Base-by-base conservation (phyloP, 2,888 invertebrate species). In the Leptinotarsa tumamoca region DNA sequence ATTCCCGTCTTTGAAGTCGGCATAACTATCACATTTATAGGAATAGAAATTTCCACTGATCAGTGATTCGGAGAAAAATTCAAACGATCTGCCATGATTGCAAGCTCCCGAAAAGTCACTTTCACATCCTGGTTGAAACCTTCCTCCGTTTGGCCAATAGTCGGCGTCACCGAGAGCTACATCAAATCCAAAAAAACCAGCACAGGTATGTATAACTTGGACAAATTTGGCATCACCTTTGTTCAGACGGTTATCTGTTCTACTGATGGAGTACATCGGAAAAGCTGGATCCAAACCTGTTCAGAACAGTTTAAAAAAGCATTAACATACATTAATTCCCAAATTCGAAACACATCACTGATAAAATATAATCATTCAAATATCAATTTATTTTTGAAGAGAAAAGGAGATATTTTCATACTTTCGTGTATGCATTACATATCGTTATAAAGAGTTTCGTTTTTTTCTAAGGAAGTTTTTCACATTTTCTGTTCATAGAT, bases 41-140 rank as follows among this genome's bases (percentile, higher is more conserved):
- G 75, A 73, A 15, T 56, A 17, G 51, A 81, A 81, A 10, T 71
- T 72, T 0, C 72, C 63, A 23, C 74, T 70, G n/a, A 66, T 69
- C n/a, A 74, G 17, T 4, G 74, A 74, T 83, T 90, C 90, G 4
- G 88, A 87, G 75, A 87, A 90, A 78, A 89, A 90, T 49, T 82
- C 33, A 67, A 88, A 88, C 2, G 90, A 83, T 50, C 90, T 85
- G 2, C 81, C 79, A 81, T 90, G 90, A 4, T 90, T 82, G 80
- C 90, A 90, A 21, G 82, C 70, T 18, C 86, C 86, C 13, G 79
- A 63, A 4, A 84, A 3, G 76, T 87, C 87, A 0, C 83, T 4
- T 15, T 83, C 84, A 77, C 88, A 88, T 58, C 87, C 88, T n/a
- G 87, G 85, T 80, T 88, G 88, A 4, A 52, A 70, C 7, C 17